Evolutionary conservation across 2,797 vertebrate genomes (phyloP), one percentile per base, ranked within the genome.

Genomic region (Propithecus perrieri): DNA sequence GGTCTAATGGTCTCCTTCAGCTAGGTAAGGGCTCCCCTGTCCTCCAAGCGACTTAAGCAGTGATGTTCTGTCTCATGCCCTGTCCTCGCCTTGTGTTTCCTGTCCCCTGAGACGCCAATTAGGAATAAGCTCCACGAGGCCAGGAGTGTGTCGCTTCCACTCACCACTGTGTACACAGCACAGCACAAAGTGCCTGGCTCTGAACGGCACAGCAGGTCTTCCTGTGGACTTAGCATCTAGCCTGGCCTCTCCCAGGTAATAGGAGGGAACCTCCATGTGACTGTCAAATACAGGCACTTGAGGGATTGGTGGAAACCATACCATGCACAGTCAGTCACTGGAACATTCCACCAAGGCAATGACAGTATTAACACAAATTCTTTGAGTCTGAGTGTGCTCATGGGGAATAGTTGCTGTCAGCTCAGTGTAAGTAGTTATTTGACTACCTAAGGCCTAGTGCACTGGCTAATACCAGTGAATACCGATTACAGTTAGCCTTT

Each of bases 281-380:
- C 4, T 30, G 59, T 2, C 53, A 17, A 75, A 38, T 35, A 65
- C 9, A 4, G 24, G 41, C 55, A 12, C 65, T 12, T 0, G 1
- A 43, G 48, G 65, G 28, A 41, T 17, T 0, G 0, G 30, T 4
- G 10, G 67, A 1, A 26, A 8, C 17, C 33, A 41, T 1, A 30
- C 28, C 11, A 22, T 0, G 4, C 43, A 76, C 7, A 2, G n/a
- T 13, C 71, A 17, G n/a, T 13, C 71, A 17, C 15, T 18, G n/a
- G 35, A n/a, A 28, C 33, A 10, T 15, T 1, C 50, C 11, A 0
- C 53, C 71, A 38, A 7, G 9, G 75, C 4, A n/a, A 38, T 0
- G 50, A 8, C 4, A 7, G 0, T 8, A 4, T 10, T 0, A 26
- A 10, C n/a, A 38, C 22, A 1, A 2, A 11, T 18, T 15, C 41